Conservation (phyloP, 2,113 vertebrate species). For the Triplophysa siluroides region DNA sequence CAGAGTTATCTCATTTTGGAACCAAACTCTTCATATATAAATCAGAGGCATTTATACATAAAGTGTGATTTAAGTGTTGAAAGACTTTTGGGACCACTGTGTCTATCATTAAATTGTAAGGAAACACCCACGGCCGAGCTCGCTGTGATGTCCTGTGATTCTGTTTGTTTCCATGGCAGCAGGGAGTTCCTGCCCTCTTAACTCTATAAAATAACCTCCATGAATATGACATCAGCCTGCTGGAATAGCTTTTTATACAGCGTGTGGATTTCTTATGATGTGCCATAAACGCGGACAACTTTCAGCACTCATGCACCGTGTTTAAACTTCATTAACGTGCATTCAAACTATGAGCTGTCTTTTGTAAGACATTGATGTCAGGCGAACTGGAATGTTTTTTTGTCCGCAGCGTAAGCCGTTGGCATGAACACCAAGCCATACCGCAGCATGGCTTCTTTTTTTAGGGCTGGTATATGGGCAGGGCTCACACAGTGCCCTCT, state of each 20-base stretch:
- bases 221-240: background rate
- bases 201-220: conserved; percentile 30
- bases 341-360: conserved; percentile 1
- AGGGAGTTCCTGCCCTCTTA: conserved; percentile 56
- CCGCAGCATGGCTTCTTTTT: conserved; percentile 22
- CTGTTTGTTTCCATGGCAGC: conserved; percentile 55
- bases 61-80: too few relatives aligned
- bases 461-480: conserved; percentile 12
- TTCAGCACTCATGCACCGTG: background rate
- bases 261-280: conserved; percentile 9
- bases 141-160: conserved; percentile 52
- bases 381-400: conserved; percentile 14
- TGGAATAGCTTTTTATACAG: conserved; percentile 21
- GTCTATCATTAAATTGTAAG: background rate
- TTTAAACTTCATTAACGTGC: conserved; percentile 13
- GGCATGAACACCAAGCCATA: conserved; percentile 1
- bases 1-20: too few relatives aligned
- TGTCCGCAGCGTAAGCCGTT: background rate
- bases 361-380: background rate
- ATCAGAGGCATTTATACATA: too few relatives aligned
- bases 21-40: too few relatives aligned
- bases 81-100: background rate
- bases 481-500: conserved; percentile 21
- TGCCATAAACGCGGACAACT: background rate
- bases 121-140: conserved; percentile 29